Conservation (phyloP, 2,888 invertebrate species). For the Unio delphinus region DNA sequence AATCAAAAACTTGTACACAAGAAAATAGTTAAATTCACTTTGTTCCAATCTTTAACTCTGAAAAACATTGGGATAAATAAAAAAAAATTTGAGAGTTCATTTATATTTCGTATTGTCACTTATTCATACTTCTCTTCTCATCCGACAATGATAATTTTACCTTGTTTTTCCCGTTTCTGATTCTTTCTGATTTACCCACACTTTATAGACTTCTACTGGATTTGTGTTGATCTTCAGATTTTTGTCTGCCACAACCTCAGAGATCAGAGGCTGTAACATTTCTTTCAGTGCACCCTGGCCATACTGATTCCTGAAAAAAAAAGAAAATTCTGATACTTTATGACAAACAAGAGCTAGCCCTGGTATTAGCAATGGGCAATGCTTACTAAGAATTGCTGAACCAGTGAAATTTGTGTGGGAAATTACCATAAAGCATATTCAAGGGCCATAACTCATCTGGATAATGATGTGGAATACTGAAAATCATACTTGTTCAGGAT, state of each 20-base stretch:
- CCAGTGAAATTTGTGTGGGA: no score
- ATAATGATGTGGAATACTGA: no score
- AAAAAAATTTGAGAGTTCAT: no score
- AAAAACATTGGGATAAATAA: no score
- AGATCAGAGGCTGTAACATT: slow-evolving; percentile 81
- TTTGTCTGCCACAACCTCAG: slow-evolving; percentile 77
- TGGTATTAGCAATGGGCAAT: neutral
- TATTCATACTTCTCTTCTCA: no score
- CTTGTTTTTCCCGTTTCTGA: slow-evolving; percentile 82
- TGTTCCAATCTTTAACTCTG: no score
- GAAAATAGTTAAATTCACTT: no score
- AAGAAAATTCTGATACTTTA: neutral
- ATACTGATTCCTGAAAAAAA: slow-evolving; percentile 73
- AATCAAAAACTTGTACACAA: no score
- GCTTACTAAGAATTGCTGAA: neutral
- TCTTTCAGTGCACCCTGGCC: slow-evolving; percentile 80
- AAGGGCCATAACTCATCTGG: no score
- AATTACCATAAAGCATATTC: no score
- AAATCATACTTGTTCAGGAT: no score
- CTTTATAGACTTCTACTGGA: slow-evolving; percentile 84
- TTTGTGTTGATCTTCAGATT: slow-evolving; percentile 82
- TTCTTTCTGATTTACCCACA: slow-evolving; percentile 84
- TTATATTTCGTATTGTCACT: no score
- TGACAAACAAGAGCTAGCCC: neutral
- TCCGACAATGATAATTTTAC: slow-evolving; percentile 58